Evolutionary conservation across 1,140 invertebrate genomes (phyloP).

Genomic region (Glomeris maerens): DNA sequence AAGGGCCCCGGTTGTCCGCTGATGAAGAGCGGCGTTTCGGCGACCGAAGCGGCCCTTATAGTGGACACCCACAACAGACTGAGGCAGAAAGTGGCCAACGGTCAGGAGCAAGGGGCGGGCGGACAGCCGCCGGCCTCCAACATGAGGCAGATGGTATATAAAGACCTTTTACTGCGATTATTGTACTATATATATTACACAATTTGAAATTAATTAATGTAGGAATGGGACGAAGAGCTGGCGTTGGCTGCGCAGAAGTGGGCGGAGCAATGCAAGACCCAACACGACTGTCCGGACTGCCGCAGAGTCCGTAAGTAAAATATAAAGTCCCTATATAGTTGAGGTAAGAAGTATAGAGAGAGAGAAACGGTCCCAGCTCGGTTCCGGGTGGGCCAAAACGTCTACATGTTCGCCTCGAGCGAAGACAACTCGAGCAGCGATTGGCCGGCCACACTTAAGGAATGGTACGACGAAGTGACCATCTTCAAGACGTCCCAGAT

Average conservation of each 20-base stretch:
- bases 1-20: not conserved
- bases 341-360: too few species aligned
- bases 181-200: not conserved
- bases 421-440: not conserved
- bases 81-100: slow-evolving; percentile 58
- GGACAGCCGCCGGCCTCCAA: slow-evolving; percentile 54
- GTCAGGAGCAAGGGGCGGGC: slow-evolving; percentile 46
- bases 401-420: not conserved
- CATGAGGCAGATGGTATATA: slow-evolving; percentile 58
- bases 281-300: slow-evolving; percentile 18
- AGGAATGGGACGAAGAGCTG: slow-evolving; percentile 23
- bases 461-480: slow-evolving; percentile 4
- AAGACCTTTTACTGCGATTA: not conserved
- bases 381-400: slow-evolving; percentile 1
- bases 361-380: not conserved
- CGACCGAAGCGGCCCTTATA: not conserved
- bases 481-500: not conserved
- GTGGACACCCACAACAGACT: slow-evolving; percentile 57
- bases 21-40: not conserved
- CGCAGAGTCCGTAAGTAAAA: not conserved
- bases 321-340: too few species aligned
- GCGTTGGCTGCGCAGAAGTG: slow-evolving; percentile 25
- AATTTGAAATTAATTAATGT: not conserved
- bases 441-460: not conserved
- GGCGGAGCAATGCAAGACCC: slow-evolving; percentile 24